A percentile compares a stretch with the other conserved stretches of the same genome.
Evolutionary conservation across 2,888 invertebrate genomes (phyloP).

Genomic region (Neria commutata): DNA sequence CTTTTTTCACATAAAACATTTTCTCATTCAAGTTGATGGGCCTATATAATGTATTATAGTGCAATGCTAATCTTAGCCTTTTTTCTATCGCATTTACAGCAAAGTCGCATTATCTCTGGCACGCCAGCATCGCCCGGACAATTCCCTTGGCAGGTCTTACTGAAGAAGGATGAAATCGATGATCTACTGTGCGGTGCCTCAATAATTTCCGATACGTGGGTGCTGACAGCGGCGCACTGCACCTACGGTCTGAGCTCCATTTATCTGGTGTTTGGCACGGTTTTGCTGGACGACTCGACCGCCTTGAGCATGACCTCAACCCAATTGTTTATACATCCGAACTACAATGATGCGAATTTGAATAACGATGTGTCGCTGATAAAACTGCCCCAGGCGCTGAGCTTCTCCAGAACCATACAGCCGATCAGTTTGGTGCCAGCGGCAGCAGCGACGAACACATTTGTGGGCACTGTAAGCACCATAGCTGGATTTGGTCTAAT

Average conservation of each 20-base stretch:
- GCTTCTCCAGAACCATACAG: conserved; percentile 41
- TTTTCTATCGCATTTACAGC: conserved; percentile 32
- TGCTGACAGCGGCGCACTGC: conserved; percentile 59
- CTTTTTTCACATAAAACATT: no score
- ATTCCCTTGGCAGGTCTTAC: conserved; percentile 58
- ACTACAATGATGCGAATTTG: conserved; percentile 43
- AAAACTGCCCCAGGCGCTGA: conserved; percentile 41
- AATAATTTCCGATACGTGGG: conserved; percentile 48
- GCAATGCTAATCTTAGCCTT: no score
- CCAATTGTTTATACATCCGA: conserved; percentile 46
- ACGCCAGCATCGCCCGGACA: conserved; percentile 41
- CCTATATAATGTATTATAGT: no score
- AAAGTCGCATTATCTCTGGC: conserved; percentile 50
- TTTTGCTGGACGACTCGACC: conserved; percentile 36
- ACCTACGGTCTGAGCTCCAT: conserved; percentile 41
- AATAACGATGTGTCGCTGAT: conserved; percentile 56
- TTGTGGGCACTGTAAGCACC: conserved; percentile 40
- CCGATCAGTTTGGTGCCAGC: conserved; percentile 44
- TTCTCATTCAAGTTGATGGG: no score
- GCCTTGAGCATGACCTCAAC: conserved; percentile 45
- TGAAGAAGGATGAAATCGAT: conserved; percentile 47
- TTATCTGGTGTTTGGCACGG: conserved; percentile 48
- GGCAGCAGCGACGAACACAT: conserved; percentile 33
- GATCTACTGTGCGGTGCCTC: conserved; percentile 56
- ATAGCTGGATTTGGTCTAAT: conserved; percentile 53